A percentile compares a stretch with the other conserved stretches of the same genome.
These are phyloP conservation scores for Pterophyllum scalare DNA, from an alignment of 2,113 vertebrate species.

Conservation along the genomic window DNA sequence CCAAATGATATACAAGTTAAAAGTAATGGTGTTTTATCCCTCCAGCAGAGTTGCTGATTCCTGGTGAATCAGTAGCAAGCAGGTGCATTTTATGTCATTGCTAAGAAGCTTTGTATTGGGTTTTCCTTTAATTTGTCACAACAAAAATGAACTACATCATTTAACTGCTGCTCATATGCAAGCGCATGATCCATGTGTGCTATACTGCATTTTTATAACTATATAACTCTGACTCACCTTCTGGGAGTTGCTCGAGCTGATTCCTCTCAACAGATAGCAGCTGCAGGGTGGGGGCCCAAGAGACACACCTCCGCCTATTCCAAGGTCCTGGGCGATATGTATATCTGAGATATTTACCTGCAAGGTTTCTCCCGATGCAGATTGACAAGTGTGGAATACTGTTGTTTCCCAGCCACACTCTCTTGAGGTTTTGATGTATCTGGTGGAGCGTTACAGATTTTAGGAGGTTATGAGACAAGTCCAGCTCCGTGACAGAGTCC, in stretches of 20 bases:
- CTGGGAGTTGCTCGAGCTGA: constrained; percentile 80
- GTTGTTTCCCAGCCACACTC: constrained; percentile 78
- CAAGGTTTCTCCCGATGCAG: constrained; percentile 44
- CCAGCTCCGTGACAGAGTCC: constrained; percentile 61
- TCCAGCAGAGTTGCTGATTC: neutral
- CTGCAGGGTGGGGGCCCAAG: constrained; percentile 80
- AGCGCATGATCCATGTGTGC: accelerated
- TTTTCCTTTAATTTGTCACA: neutral
- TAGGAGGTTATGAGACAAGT: constrained; percentile 79
- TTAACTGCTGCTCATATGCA: neutral
- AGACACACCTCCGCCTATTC: constrained; percentile 51
- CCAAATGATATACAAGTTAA: neutral
- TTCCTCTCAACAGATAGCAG: constrained; percentile 84
- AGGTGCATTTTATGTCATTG: neutral
- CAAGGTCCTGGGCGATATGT: constrained; percentile 15
- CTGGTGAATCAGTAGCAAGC: neutral
- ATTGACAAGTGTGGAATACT: constrained; percentile 73
- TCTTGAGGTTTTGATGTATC: constrained; percentile 54
- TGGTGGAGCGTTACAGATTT: constrained; percentile 33
- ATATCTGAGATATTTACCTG: neutral
- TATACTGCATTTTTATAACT: neutral
- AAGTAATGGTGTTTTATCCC: neutral
- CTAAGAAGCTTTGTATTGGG: neutral
- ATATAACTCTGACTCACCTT: constrained; percentile 81
- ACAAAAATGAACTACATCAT: too few species aligned